Base-by-base conservation (phyloP, 2,797 vertebrate species). In the Chloroceryle amazona region DNA sequence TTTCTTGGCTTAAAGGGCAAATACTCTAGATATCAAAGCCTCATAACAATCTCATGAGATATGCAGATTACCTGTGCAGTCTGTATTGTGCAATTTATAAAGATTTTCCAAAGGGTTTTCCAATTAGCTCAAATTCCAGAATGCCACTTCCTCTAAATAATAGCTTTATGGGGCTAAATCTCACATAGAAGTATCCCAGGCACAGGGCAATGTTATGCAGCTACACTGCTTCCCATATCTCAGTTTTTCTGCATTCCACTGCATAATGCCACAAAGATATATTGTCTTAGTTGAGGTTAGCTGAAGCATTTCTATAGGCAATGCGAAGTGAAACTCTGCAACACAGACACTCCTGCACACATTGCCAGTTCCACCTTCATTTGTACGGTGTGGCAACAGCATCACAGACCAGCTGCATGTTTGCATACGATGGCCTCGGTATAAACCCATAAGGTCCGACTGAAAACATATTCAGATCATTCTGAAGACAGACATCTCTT, bases 381-480 rank as follows among this genome's bases (percentile, higher is more conserved):
- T 81, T 46, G 10, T 26, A 9, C 29, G 14, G 47, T 28, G 61
- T 5, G 0, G 1, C 18, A 23, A 15, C 11, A 92, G 13, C 16
- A 35, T 10, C 75, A 39, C 26, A 49, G 25, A 66, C 3, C 29
- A 55, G 16, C 2, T 35, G 11, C 2, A 6, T 2, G 4, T 19
- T 67, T 25, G 3, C 25, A 23, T n/a, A 41, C 8, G 5, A 1
- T 1, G 18, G 13, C 3, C 6, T 31, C 33, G 17, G 4, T 9
- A n/a, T 20, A 29, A 66, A 81, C 47, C 23, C 11, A 12, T 46
- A 46, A 46, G 46, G 20, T 46, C 46, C 21, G 22, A 46, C 6
- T 46, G 46, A 46, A 46, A 46, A 46, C 46, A 46, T 21, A 46
- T 46, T 22, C 49, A 28, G 25, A 28, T 51, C 49, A 51, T 51